Evolutionary conservation across 2,113 vertebrate species (phyloP).

Genomic region (Sprattus sprattus): DNA sequence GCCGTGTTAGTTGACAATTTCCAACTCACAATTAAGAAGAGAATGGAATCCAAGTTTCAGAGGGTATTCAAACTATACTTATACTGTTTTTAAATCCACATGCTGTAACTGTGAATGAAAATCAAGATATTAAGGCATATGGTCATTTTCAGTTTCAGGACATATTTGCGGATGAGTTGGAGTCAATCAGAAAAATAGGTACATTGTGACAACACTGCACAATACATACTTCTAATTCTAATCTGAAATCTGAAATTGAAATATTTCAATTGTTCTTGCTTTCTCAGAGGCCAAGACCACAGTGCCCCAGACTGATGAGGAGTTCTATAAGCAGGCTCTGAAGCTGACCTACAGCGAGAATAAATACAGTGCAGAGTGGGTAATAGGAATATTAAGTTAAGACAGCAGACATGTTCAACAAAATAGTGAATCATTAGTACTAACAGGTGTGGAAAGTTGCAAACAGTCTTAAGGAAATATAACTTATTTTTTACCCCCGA

Average conservation of each 20-base stretch:
- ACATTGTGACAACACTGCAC: background rate
- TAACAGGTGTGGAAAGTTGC: too few relatives aligned
- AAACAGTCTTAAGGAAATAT: too few relatives aligned
- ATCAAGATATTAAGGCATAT: background rate
- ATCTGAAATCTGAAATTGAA: background rate
- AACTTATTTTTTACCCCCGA: too few relatives aligned
- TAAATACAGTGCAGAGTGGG: background rate
- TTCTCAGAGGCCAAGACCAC: background rate
- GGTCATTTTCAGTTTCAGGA: constrained; percentile 19
- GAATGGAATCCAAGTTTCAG: constrained; percentile 6
- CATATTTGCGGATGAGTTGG: constrained; percentile 5
- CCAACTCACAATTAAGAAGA: constrained; percentile 18
- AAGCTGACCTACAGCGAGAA: background rate
- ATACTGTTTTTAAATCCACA: background rate
- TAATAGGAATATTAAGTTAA: background rate
- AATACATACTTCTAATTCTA: background rate
- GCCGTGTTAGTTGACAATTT: constrained; percentile 66
- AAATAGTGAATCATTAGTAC: too few relatives aligned
- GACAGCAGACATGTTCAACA: too few relatives aligned
- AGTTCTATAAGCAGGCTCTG: constrained; percentile 23
- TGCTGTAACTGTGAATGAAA: background rate
- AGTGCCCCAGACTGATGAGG: background rate
- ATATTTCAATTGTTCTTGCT: background rate
- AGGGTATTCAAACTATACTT: constrained; percentile 6
- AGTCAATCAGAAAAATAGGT: constrained; percentile 26